Percentiles rank a stretch among this genome's conserved stretches.
Conservation (phyloP, 2,113 vertebrate genomes). For the Serilophus lunatus region DNA sequence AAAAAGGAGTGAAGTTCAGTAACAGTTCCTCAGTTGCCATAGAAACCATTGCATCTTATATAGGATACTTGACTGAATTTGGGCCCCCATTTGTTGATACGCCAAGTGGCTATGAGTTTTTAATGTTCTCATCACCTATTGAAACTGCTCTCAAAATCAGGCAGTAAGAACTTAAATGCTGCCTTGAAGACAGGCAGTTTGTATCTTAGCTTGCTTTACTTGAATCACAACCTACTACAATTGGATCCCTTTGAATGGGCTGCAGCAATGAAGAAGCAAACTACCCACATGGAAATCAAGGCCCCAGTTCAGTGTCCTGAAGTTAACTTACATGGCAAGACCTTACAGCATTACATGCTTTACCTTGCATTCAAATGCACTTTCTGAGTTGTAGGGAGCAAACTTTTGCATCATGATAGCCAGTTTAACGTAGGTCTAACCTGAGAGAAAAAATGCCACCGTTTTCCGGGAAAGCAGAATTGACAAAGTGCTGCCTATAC, state of each 20-base stretch:
- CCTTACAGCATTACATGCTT: background rate
- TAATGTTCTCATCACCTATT: background rate
- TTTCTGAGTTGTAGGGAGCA: background rate
- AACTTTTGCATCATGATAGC: background rate
- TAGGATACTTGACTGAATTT: background rate
- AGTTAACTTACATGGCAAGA: background rate
- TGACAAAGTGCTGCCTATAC: background rate
- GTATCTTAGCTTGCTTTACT: background rate
- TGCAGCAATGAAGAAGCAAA: background rate
- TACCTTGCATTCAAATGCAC: background rate
- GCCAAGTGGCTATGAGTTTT: background rate
- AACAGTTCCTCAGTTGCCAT: background rate
- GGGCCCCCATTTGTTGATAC: background rate
- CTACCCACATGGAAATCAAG: background rate
- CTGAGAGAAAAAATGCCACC: background rate
- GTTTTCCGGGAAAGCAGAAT: background rate
- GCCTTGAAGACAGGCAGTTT: background rate
- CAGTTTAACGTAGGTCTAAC: background rate
- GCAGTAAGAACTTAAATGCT: background rate
- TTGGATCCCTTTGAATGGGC: background rate
- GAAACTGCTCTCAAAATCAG: background rate
- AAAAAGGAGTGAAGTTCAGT: too few relatives aligned
- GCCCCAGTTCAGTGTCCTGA: background rate
- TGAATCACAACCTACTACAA: accelerated
- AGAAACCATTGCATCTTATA: background rate